Conservation (phyloP, 2,888 invertebrate species). For the Lepeophtheirus nordmannii region DNA sequence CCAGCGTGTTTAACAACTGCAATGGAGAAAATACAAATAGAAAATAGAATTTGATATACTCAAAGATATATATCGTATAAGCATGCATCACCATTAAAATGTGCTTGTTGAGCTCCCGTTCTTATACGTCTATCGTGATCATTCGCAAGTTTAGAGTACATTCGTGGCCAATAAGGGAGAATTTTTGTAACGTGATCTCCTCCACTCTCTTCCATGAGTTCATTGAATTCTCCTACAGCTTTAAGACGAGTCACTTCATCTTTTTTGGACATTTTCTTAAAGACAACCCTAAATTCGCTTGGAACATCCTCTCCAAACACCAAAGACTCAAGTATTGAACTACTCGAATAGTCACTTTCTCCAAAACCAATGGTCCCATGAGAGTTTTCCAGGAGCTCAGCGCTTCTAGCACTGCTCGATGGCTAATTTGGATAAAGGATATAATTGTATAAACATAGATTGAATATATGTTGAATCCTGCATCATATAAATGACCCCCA, state of each 20-base stretch:
- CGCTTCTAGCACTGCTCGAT: conserved; percentile 22
- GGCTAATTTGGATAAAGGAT: neutral
- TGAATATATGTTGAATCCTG: no score
- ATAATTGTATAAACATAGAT: no score
- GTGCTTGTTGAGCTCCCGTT: conserved; percentile 58
- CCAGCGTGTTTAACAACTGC: conserved; percentile 46
- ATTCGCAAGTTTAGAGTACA: conserved; percentile 55
- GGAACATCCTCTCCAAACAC: conserved; percentile 48
- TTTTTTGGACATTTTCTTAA: conserved; percentile 76
- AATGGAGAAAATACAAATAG: neutral
- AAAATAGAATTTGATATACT: no score
- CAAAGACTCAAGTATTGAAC: conserved; percentile 71
- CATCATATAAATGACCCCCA: no score
- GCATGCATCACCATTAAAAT: conserved; percentile 3
- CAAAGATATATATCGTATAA: no score
- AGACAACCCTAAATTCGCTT: conserved; percentile 55
- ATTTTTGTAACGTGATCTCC: conserved; percentile 50
- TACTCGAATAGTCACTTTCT: conserved; percentile 61
- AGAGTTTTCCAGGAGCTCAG: neutral
- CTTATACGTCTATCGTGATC: conserved; percentile 70
- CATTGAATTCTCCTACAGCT: conserved; percentile 66
- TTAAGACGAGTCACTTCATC: conserved; percentile 57
- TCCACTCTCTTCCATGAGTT: conserved; percentile 49
- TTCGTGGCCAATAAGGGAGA: conserved; percentile 65
- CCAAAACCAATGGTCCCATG: neutral